These are phyloP conservation scores for Actinia equina DNA, from an alignment of 64 coral and sea anemone genomes.

Conservation along the genomic window DNA sequence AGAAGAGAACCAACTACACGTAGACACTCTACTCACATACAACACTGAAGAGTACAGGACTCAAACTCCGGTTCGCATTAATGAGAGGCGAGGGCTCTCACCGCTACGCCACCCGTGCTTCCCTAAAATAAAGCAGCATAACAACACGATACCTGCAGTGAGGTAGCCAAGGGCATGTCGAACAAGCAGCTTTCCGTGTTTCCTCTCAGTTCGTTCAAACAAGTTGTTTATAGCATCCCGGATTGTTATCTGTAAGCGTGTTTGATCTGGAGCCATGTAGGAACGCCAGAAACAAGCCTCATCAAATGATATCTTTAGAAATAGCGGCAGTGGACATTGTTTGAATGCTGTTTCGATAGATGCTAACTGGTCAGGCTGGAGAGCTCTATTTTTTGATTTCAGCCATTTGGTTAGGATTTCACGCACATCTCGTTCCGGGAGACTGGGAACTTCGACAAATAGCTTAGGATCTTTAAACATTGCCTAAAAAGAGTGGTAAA, in stretches of 20 bases:
- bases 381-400: conserved; percentile 30
- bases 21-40: too few relatives aligned
- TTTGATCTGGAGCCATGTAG: conserved; percentile 44
- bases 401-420: conserved; percentile 74
- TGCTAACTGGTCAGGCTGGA: conserved; percentile 44
- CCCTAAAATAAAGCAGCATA: too few relatives aligned
- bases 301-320: conserved; percentile 80
- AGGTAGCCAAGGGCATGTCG: conserved; percentile 76
- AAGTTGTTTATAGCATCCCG: conserved; percentile 66
- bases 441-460: conserved; percentile 54
- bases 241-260: conserved; percentile 45
- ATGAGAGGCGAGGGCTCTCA: too few relatives aligned
- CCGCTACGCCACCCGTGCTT: too few relatives aligned
- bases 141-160: conserved; percentile 52
- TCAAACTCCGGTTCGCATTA: too few relatives aligned
- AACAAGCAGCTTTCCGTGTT: conserved; percentile 65
- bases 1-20: too few relatives aligned
- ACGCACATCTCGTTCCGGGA: conserved; percentile 53
- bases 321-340: conserved; percentile 74
- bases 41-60: too few relatives aligned
- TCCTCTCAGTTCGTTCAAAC: conserved; percentile 59
- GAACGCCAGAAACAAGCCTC: conserved; percentile 76
- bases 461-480: conserved; percentile 58
- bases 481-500: conserved; percentile 36
- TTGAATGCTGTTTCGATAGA: conserved; percentile 50